A percentile compares a stretch with the other conserved stretches of the same genome.
phyloP scores from a whole-genome alignment of 2,113 vertebrate genomes.

The Meriones unguiculatus region DNA sequence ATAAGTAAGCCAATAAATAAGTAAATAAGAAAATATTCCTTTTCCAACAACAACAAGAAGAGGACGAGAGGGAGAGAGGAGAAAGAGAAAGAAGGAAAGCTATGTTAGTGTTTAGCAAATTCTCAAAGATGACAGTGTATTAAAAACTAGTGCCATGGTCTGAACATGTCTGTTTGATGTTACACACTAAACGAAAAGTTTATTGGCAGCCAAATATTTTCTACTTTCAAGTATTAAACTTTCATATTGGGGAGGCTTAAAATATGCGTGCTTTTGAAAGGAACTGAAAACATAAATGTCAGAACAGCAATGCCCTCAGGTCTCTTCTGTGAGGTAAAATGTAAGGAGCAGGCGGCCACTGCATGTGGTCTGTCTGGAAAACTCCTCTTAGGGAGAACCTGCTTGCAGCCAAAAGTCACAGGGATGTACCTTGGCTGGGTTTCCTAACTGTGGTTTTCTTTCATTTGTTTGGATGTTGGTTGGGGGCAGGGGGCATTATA shows the following conservation, averaged over 20 bases:
- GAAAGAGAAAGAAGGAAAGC: background rate
- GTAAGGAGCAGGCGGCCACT: background rate
- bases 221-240: too few species aligned
- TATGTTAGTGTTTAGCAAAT: slow-evolving; percentile 7
- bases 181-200: background rate
- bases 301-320: background rate
- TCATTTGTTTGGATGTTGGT: background rate
- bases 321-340: slow-evolving; percentile 59
- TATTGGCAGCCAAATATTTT: slow-evolving; percentile 29
- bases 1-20: background rate
- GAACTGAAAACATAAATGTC: background rate
- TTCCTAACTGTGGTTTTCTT: slow-evolving; percentile 39
- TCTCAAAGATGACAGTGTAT: slow-evolving; percentile 8
- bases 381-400: slow-evolving; percentile 38
- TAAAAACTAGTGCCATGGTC: background rate
- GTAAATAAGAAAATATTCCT: background rate
- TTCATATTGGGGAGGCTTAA: slow-evolving; percentile 28
- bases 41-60: background rate
- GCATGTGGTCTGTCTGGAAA: slow-evolving; percentile 25
- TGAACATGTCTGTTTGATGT: background rate
- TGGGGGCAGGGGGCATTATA: background rate
- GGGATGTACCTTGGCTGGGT: slow-evolving; percentile 23
- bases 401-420: slow-evolving; percentile 53
- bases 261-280: slow-evolving; percentile 34
- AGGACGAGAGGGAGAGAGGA: background rate